These are phyloP conservation scores for Selene dorsalis DNA, from an alignment of 2,797 vertebrate genomes.

Conservation along the genomic window DNA sequence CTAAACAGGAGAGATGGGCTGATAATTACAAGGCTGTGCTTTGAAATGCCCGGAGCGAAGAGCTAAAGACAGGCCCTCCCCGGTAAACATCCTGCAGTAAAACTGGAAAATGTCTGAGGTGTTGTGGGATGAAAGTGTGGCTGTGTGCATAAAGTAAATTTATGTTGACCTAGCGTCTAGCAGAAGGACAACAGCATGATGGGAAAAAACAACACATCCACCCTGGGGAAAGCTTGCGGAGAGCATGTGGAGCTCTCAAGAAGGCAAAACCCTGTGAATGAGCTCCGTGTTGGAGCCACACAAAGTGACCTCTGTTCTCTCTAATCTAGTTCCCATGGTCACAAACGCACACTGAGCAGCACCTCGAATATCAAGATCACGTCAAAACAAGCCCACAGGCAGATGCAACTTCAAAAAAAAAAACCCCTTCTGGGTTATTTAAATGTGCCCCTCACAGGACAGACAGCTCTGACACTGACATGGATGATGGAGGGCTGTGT, in stretches of 20 bases:
- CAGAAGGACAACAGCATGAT: conserved; percentile 24
- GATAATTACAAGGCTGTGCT: conserved; percentile 73
- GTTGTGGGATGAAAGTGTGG: conserved; percentile 45
- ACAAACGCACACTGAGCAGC: conserved; percentile 55
- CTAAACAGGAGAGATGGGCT: conserved; percentile 49
- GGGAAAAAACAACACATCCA: conserved; percentile 17
- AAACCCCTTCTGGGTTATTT: not conserved
- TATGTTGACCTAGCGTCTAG: conserved; percentile 23
- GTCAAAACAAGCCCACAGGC: conserved; percentile 32
- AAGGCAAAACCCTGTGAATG: conserved; percentile 63
- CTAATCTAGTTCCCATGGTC: conserved; percentile 75
- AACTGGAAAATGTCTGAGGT: conserved; percentile 65
- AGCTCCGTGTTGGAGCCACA: conserved; percentile 70
- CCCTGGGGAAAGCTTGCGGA: conserved; percentile 55
- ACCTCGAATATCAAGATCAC: conserved; percentile 48
- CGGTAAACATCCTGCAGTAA: conserved; percentile 81
- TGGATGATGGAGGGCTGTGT: conserved; percentile 25
- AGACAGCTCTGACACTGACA: conserved; percentile 22
- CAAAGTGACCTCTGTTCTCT: conserved; percentile 81
- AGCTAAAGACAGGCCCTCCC: conserved; percentile 50
- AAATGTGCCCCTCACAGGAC: not conserved
- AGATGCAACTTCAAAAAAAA: not conserved
- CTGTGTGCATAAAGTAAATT: conserved; percentile 19
- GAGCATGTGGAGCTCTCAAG: conserved; percentile 69
- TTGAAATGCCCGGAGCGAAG: conserved; percentile 60